These are phyloP conservation scores for Diachrysia chrysitis DNA, from an alignment of 2,888 invertebrate genomes.

Conservation along the genomic window DNA sequence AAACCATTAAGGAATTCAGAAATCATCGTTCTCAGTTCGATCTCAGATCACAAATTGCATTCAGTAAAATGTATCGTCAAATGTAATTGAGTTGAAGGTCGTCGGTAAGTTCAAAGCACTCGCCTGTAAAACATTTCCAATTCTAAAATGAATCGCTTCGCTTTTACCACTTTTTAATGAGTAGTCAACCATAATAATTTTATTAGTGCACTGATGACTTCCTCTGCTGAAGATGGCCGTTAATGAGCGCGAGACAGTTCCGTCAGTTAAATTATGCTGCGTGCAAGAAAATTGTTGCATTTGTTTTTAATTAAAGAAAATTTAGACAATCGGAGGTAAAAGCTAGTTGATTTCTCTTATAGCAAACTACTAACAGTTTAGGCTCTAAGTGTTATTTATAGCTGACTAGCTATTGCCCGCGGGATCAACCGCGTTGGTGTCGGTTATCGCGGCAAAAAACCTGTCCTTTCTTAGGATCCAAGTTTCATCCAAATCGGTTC, in stretches of 20 bases:
- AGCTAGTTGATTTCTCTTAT: too few species aligned
- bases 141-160: neutral
- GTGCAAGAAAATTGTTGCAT: neutral
- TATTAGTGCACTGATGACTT: neutral
- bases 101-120: conserved; percentile 4
- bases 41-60: neutral
- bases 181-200: neutral
- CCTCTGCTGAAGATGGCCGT: neutral
- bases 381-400: too few species aligned
- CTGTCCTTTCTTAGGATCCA: too few species aligned
- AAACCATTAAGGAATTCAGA: neutral
- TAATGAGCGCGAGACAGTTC: neutral
- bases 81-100: conserved; percentile 4
- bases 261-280: neutral
- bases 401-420: too few species aligned
- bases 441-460: too few species aligned
- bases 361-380: too few species aligned
- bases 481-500: too few species aligned
- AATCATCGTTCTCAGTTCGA: neutral
- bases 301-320: neutral
- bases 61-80: conserved; percentile 1
- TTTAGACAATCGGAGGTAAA: too few species aligned
- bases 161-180: neutral
- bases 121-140: neutral
- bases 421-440: too few species aligned